Conservation (phyloP, 2,888 invertebrate species). For the Leucophenga maculata region DNA sequence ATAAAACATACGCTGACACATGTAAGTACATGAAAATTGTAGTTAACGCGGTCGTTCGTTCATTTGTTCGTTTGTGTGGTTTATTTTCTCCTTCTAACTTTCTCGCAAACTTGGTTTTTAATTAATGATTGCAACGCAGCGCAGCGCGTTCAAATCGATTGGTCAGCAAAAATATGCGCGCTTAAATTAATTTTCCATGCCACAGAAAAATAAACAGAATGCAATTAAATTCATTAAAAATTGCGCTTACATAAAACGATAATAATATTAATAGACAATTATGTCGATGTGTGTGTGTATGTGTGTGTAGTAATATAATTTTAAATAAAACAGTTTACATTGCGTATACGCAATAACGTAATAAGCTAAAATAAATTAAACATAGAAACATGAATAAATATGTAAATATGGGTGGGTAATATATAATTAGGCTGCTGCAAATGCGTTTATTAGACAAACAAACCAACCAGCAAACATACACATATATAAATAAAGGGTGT, state of each 20-base stretch:
- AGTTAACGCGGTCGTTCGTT: conserved; percentile 11
- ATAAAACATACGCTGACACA: conserved; percentile 26
- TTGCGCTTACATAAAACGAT: conserved; percentile 5
- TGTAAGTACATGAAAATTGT: conserved; percentile 12
- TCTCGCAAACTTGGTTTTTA: not conserved
- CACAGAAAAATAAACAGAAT: conserved; percentile 4
- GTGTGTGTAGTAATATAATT: conserved; percentile 25
- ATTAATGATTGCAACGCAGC: no score
- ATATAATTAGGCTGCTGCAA: not conserved
- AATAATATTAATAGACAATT: conserved; percentile 20
- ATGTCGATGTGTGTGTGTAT: no score
- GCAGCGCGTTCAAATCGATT: no score
- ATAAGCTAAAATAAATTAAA: conserved; percentile 15
- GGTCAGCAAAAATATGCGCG: not conserved
- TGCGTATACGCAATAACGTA: conserved; percentile 1
- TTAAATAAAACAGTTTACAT: not conserved
- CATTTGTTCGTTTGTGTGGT: not conserved
- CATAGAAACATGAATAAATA: not conserved
- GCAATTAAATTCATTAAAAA: conserved; percentile 6
- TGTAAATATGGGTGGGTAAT: not conserved
- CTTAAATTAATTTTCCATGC: not conserved
- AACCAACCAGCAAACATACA: no score
- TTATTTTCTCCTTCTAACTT: not conserved
- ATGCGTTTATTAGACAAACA: conserved; percentile 48
- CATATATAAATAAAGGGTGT: no score